Evolutionary conservation across 1,140 invertebrate species (phyloP).

Genomic region (Saccostrea glomerata): DNA sequence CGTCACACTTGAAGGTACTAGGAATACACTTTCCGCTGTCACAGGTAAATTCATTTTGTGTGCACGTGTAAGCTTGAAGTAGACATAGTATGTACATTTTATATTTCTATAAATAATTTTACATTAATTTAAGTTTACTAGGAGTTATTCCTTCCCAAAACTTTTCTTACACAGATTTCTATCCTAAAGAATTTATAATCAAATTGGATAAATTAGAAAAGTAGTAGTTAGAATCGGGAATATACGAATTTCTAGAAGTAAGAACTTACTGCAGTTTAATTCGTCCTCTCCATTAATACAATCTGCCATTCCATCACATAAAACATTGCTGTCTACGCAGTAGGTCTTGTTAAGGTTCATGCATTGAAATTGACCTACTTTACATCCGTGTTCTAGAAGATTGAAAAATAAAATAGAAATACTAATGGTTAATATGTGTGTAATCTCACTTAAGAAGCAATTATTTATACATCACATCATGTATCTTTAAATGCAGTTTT

Average conservation of each 20-base stretch:
- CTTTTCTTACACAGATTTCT: too few species aligned
- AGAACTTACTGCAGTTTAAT: slow-evolving; percentile 53
- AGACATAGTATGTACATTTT: not conserved
- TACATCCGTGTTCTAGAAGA: slow-evolving; percentile 40
- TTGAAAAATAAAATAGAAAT: not conserved
- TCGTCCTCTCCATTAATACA: slow-evolving; percentile 98
- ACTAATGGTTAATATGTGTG: too few species aligned
- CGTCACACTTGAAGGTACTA: slow-evolving; percentile 60
- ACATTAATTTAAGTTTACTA: too few species aligned
- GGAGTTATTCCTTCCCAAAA: too few species aligned
- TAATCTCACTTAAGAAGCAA: not conserved
- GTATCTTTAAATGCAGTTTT: not conserved
- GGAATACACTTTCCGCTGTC: slow-evolving; percentile 55
- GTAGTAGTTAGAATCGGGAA: too few species aligned
- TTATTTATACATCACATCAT: not conserved
- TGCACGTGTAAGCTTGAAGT: slow-evolving; percentile 77
- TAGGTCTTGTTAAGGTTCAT: slow-evolving; percentile 42
- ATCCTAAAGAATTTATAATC: too few species aligned
- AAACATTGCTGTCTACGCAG: slow-evolving; percentile 94
- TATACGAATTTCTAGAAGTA: too few species aligned
- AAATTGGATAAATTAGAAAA: too few species aligned
- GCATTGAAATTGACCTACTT: slow-evolving; percentile 16
- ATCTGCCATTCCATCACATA: slow-evolving; percentile 96
- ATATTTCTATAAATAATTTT: not conserved
- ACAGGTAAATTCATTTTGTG: slow-evolving; percentile 57